These are phyloP conservation scores for Myotis brandtii DNA, from an alignment of 2,113 vertebrate genomes.

Conservation along the genomic window DNA sequence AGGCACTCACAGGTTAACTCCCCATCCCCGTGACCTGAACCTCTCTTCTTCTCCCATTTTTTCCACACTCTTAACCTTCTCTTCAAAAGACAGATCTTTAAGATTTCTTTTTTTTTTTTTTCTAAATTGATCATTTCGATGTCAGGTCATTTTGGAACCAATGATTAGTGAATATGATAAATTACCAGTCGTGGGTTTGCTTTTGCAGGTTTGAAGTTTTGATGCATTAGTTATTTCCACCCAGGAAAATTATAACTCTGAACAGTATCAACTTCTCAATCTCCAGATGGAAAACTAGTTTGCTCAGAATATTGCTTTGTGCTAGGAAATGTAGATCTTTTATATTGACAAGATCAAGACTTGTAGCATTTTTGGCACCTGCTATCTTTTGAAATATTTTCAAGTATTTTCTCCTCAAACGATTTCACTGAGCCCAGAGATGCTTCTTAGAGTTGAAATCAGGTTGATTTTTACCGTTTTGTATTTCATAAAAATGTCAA, in stretches of 20 bases:
- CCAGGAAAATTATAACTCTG: conserved; percentile 39
- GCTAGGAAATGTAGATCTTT: conserved; percentile 70
- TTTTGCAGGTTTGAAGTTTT: conserved; percentile 69
- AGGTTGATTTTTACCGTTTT: not conserved
- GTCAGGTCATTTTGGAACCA: conserved; percentile 78
- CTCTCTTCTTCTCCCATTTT: conserved; percentile 52
- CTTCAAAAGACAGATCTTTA: conserved; percentile 55
- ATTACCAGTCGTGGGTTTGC: conserved; percentile 71
- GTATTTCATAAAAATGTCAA: conserved; percentile 53
- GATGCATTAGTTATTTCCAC: conserved; percentile 81
- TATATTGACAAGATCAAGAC: not conserved
- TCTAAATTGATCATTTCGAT: conserved; percentile 82
- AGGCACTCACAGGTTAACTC: not conserved
- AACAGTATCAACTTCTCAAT: conserved; percentile 60
- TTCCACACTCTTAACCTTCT: conserved; percentile 60
- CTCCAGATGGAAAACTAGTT: conserved; percentile 63
- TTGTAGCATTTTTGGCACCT: not conserved
- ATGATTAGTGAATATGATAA: conserved; percentile 83
- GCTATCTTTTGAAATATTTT: conserved; percentile 50
- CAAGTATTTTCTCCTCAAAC: not conserved
- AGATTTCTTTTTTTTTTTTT: not conserved
- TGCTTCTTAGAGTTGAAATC: conserved; percentile 41
- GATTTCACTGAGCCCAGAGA: not conserved
- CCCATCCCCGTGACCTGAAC: not conserved
- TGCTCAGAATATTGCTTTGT: conserved; percentile 69